These are phyloP conservation scores for Mus spicilegus DNA, from an alignment of 2,113 vertebrate genomes.

Conservation along the genomic window DNA sequence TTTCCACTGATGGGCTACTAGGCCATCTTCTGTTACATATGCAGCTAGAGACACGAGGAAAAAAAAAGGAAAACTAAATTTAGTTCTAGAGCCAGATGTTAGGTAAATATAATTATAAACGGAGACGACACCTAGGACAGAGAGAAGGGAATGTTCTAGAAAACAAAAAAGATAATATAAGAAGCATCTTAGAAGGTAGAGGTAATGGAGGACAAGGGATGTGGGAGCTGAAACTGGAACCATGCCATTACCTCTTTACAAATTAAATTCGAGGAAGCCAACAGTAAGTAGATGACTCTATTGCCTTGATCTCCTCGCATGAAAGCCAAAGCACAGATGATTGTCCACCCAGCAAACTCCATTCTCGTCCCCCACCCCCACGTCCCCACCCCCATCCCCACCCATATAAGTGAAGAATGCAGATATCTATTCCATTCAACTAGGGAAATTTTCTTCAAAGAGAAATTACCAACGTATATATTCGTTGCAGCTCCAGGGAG, in stretches of 20 bases:
- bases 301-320: neutral
- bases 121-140: fast-evolving
- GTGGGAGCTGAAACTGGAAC: neutral
- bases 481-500: neutral
- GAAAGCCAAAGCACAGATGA: neutral
- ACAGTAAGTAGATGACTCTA: neutral
- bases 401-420: neutral
- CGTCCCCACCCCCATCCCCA: too few species aligned
- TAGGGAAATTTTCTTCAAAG: neutral
- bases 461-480: neutral
- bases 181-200: neutral
- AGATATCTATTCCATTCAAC: neutral
- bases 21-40: too few species aligned
- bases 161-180: neutral
- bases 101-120: neutral
- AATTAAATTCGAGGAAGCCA: conserved; percentile 38
- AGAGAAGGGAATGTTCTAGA: neutral
- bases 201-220: neutral
- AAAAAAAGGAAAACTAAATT: neutral
- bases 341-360: neutral
- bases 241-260: neutral
- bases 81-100: fast-evolving
- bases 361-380: too few species aligned
- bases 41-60: too few species aligned
- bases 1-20: too few species aligned